Base-by-base conservation (phyloP, 2,888 invertebrate species). In the Cryptophagus acutangulus region DNA sequence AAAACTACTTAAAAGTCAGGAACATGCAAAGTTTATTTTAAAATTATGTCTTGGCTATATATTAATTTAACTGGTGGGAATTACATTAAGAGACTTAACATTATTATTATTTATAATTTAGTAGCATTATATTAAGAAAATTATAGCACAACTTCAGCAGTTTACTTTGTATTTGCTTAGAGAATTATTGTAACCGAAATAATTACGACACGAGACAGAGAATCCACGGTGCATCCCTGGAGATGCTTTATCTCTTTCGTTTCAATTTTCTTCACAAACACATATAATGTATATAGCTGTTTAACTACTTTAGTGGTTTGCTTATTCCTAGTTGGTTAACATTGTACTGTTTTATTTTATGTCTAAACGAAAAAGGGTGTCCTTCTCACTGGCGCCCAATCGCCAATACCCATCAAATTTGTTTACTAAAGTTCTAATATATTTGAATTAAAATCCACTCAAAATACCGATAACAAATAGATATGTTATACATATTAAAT, bases 151-250 rank as follows among this genome's bases (percentile, higher is more conserved):
- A 54, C 48, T 54, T 54, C 42, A 50, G 47, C 47, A 49, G 51
- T 51, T 51, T 49, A 39, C 46, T 45, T 13, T 36, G 36, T 54
- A 49, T 49, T 49, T 45, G 41, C 51, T 48, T 52, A 52, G 54
- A 48, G 48, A 54, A 54, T 51, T 54, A 54, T 52, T 54, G 49
- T 52, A 43, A 52, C 51, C 45, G 39, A 49, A 49, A 52, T 54
- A 52, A 52, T 52, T 48, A 52, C 46, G 45, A 49, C 42, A 20
- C 48, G 41, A 43, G 37, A 26, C 16, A 48, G 15, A 28, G 28
- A 28, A 28, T 28, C 28, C 31, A 10, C 31, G 8, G 14, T 31
- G 16, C 4, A 9, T 31, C 31, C 31, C 31, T 13, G 16, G 14
- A 16, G 31, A 31, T 31, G 12, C 16, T 31, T 31, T 31, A 31